Evolutionary conservation across 2,797 vertebrate genomes (phyloP).

Genomic region (Eptatretus atami): DNA sequence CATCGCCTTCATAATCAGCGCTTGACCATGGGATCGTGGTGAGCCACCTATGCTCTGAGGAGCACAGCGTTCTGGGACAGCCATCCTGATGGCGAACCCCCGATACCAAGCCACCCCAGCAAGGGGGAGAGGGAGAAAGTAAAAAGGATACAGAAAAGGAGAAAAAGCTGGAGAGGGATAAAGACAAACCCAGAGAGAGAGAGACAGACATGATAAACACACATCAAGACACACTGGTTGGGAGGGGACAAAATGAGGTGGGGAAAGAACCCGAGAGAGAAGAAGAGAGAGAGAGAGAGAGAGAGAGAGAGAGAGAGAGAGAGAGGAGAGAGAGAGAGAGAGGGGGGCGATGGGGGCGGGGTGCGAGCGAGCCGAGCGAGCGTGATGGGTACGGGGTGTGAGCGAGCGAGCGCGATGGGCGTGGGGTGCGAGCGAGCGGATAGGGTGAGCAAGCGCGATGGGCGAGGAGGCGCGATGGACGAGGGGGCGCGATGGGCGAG

Average conservation of each 20-base stretch:
- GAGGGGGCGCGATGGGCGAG: conserved; percentile 7
- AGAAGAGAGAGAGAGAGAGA: conserved; percentile 16
- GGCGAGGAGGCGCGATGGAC: too few relatives aligned
- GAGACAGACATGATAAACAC: conserved; percentile 97
- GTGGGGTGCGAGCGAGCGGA: conserved; percentile 1
- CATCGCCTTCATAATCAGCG: conserved; percentile 99
- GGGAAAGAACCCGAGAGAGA: conserved; percentile 19
- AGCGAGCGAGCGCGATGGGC: conserved; percentile 8
- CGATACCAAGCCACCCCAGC: too few relatives aligned
- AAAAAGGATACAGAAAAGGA: too few relatives aligned
- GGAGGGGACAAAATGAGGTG: conserved; percentile 16
- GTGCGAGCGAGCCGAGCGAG: conserved; percentile 13
- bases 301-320: conserved; percentile 12
- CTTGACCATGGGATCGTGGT: neutral
- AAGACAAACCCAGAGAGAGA: too few relatives aligned
- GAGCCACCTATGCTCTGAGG: too few relatives aligned
- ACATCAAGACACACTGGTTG: conserved; percentile 19
- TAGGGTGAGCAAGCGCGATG: conserved; percentile 11
- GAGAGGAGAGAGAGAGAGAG: conserved; percentile 13
- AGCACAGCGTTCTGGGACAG: too few relatives aligned
- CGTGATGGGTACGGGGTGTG: conserved; percentile 6
- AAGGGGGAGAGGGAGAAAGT: too few relatives aligned
- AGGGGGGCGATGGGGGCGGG: conserved; percentile 12
- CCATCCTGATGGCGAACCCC: too few relatives aligned
- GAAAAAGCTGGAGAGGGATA: too few relatives aligned